Evolutionary conservation across 2,113 vertebrate species (phyloP).

Genomic region (Saccopteryx bilineata): DNA sequence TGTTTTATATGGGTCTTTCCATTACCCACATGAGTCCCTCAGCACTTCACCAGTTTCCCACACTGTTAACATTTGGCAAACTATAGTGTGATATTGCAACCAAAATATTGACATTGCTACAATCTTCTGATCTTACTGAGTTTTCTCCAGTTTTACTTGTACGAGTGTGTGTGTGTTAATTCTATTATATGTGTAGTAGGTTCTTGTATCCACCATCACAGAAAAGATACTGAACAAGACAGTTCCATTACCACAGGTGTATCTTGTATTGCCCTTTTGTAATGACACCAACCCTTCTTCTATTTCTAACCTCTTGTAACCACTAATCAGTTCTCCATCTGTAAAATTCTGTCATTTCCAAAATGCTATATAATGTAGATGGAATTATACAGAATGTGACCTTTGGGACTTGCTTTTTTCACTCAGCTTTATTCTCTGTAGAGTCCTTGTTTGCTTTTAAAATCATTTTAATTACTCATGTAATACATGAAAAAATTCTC

Average conservation of each 20-base stretch:
- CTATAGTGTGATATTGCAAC: neutral
- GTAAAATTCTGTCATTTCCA: constrained; percentile 64
- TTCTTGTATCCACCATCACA: neutral
- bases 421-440: constrained; percentile 7
- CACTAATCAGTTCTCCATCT: neutral
- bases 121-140: neutral
- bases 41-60: neutral
- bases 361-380: constrained; percentile 5
- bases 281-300: neutral
- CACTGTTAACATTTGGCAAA: neutral
- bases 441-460: constrained; percentile 49
- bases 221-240: neutral
- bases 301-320: neutral
- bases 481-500: constrained; percentile 49
- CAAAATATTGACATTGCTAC: neutral
- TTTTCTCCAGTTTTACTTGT: neutral
- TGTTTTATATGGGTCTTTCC: neutral
- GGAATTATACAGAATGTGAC: constrained; percentile 33
- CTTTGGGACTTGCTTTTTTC: neutral
- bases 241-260: neutral
- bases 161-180: neutral
- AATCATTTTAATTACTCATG: constrained; percentile 45
- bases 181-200: neutral
- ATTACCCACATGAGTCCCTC: neutral
- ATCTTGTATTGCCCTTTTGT: neutral